A percentile compares a stretch with the other conserved stretches of the same genome.
Evolutionary conservation across 2,113 vertebrate genomes (phyloP).

Genomic region (Prunella fulvescens): DNA sequence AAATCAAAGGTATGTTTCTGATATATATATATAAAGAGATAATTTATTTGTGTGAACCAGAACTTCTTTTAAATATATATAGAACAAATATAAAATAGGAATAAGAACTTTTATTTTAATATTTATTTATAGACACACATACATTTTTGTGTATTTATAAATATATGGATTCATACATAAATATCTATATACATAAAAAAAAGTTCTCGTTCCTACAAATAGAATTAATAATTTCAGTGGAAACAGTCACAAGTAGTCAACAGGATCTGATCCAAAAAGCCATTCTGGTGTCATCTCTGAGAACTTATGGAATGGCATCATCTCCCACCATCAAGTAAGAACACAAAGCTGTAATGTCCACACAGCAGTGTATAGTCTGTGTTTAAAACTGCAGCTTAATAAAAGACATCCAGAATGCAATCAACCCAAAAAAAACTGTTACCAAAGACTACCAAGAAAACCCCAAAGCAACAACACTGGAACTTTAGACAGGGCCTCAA

Average conservation of each 20-base stretch:
- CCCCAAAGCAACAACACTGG: background rate
- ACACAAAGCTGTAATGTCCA: background rate
- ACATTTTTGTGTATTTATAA: background rate
- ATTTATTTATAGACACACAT: background rate
- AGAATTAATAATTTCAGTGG: background rate
- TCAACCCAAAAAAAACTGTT: background rate
- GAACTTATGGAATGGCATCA: background rate
- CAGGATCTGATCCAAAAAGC: background rate
- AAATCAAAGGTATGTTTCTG: conserved; percentile 23
- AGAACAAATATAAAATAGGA: background rate
- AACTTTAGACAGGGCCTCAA: background rate
- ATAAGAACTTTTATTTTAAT: background rate
- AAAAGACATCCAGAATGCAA: background rate
- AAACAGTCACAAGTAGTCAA: background rate
- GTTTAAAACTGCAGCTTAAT: background rate
- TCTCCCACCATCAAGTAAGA: background rate
- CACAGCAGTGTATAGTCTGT: background rate
- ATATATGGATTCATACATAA: background rate
- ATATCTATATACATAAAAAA: background rate
- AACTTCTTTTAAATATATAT: background rate
- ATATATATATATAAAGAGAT: background rate
- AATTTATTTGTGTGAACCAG: background rate
- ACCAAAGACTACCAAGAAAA: background rate
- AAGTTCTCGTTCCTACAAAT: background rate
- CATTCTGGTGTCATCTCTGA: background rate